These are phyloP conservation scores for Nemurella pictetii DNA, from an alignment of 2,888 invertebrate genomes.

Conservation along the genomic window DNA sequence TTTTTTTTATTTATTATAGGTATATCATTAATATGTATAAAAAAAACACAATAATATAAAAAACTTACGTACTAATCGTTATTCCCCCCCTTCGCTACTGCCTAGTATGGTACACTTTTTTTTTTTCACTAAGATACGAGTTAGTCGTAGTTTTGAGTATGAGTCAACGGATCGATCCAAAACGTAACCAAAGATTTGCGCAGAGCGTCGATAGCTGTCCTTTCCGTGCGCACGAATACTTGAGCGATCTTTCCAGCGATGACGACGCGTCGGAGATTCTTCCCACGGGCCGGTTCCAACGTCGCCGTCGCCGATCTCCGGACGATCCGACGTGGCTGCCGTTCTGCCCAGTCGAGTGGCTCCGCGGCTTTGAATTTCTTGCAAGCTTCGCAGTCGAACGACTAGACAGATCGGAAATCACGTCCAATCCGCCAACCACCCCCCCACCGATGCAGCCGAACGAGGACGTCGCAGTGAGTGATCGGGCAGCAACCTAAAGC, in stretches of 20 bases:
- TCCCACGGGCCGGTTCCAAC: neutral
- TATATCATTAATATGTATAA: too few species aligned
- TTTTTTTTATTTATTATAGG: too few species aligned
- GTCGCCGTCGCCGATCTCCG: neutral
- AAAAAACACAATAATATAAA: neutral
- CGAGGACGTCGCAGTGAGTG: too few species aligned
- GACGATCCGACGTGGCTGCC: neutral
- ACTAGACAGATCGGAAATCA: neutral
- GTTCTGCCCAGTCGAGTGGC: neutral
- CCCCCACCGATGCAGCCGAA: too few species aligned
- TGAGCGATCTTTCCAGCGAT: neutral
- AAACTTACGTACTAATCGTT: neutral
- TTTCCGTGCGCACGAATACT: too few species aligned
- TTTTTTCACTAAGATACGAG: neutral
- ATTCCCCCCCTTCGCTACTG: neutral
- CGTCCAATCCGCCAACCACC: neutral
- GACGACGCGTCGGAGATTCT: neutral
- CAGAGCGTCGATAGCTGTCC: too few species aligned
- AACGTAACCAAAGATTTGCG: neutral
- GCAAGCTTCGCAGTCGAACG: neutral
- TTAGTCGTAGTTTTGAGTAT: neutral
- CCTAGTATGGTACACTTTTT: neutral
- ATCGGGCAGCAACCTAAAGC: too few species aligned
- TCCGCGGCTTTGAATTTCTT: conserved; percentile 2
- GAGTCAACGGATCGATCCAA: neutral